Percentiles rank a stretch among this genome's conserved stretches.
These are phyloP conservation scores for Oscheius sp. DNA, from an alignment of 2,888 invertebrate genomes.

Conservation along the genomic window DNA sequence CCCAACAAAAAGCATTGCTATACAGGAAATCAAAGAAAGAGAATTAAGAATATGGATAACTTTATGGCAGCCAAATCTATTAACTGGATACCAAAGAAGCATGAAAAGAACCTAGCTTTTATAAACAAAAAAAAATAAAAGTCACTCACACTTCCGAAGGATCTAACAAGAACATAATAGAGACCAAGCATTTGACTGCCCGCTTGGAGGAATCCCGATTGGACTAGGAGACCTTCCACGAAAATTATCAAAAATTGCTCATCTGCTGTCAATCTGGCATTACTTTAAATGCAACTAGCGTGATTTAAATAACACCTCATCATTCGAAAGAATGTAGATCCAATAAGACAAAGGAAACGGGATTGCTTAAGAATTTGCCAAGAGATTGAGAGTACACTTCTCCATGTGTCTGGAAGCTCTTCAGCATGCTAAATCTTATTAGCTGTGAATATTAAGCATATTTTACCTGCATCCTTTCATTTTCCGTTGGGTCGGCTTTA, in stretches of 20 bases:
- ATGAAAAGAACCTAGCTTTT: constrained; percentile 53
- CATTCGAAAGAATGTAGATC: constrained; percentile 53
- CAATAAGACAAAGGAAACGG: constrained; percentile 52
- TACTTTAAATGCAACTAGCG: no score
- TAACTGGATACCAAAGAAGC: constrained; percentile 43
- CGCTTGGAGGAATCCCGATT: constrained; percentile 44
- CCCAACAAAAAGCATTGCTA: constrained; percentile 39
- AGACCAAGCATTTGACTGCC: constrained; percentile 45
- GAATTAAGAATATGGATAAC: constrained; percentile 44
- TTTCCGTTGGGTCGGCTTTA: constrained; percentile 33
- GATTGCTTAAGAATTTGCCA: constrained; percentile 55
- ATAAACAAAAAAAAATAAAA: background rate
- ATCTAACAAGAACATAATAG: constrained; percentile 49
- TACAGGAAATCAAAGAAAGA: constrained; percentile 41
- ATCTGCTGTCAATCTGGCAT: constrained; percentile 44
- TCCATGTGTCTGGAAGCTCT: constrained; percentile 17
- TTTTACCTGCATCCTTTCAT: constrained; percentile 31
- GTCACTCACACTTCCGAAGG: constrained; percentile 49
- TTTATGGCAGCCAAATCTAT: constrained; percentile 47
- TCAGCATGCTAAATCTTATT: constrained; percentile 17
- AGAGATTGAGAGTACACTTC: constrained; percentile 41
- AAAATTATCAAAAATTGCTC: constrained; percentile 58
- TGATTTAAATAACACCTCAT: constrained; percentile 35
- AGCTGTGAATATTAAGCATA: background rate
- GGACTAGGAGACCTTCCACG: constrained; percentile 51